Evolutionary conservation across 2,797 vertebrate species (phyloP), one percentile per base, ranked within the genome.

Genomic region (Enoplosus armatus): DNA sequence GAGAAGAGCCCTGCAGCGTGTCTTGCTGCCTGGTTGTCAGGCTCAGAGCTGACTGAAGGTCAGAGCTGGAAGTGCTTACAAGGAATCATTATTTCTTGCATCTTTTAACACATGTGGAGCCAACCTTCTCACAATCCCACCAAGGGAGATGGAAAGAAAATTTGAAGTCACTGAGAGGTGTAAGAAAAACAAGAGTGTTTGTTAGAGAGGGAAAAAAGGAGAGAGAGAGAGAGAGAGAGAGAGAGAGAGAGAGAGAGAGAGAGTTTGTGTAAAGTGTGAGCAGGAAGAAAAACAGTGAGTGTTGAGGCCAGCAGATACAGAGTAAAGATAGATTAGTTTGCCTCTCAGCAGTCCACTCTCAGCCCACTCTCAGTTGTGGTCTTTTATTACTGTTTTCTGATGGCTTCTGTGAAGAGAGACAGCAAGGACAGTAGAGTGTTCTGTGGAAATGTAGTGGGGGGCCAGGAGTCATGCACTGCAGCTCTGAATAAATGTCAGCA

Each of bases 321-420:
- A 89, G 87, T 89, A 90, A 90, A 92, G 92, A 92, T 90, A 88
- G 89, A 91, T 92, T 92, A 92, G 90, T 90, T 91, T 89, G 88
- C 90, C 90, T 89, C 79, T 80, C 84, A 88, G 92, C 86, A 63
- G 91, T 93, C 80, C 85, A 83, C 90, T 91, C 80, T 86, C 89
- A 72, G 81, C 85, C 90, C 89, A 88, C 90, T 89, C 90, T 86
- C 87, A 72, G 68, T 77, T 85, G 80, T 85, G 86, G 66, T 92
- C 81, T 90, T 89, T 92, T 91, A 92, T 90, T 93, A 87, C 86
- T 62, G 76, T 87, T 90, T 86, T 88, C 85, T 91, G 88, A 91
- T 89, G 85, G 84, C 80, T 85, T 83, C 79, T 83, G 83, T 80
- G 85, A 81, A 79, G 86, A 89, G 75, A 88, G 83, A 86, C 75